Base-by-base conservation (phyloP, 2,797 vertebrate species). In the Anableps anableps region DNA sequence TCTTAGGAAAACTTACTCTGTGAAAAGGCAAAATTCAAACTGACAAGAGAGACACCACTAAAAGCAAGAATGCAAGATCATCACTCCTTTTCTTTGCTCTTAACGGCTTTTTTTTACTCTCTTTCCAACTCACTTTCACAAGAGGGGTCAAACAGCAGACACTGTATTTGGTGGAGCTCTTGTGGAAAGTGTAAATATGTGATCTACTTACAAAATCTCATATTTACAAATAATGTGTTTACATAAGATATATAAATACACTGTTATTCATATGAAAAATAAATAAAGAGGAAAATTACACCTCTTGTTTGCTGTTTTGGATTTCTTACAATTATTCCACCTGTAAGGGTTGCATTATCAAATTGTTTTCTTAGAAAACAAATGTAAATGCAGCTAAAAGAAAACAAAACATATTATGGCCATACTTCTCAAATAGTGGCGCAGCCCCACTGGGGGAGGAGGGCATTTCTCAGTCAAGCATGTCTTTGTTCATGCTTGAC, bases 31-130 rank as follows among this genome's bases (percentile, higher is more conserved):
- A 74, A 75, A 91, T 79, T 75, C 55, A 76, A 88, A 70, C 64
- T 16, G 83, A 90, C 85, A 81, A 73, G 72, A 77, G 55, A 82
- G 77, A 79, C 29, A 43, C 79, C 80, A 82, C 76, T 74, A 21
- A 87, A 91, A 87, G 79, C 76, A 62, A 85, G 85, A 92, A 83
- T 93, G 93, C 94, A 93, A 92, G 93, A 88, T 76, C 81, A 84
- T 83, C 79, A 84, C 83, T 89, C 75, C 29, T 82, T 82, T 86
- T 83, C 80, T 86, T 76, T 80, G 4, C 83, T 92, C 87, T 83
- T 93, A 89, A 91, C 89, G 87, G 79, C 81, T 31, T 75, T 50
- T 78, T 86, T 86, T 84, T 75, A 71, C 82, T 87, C 80, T 77
- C 84, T 89, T 82, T 85, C 82, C 82, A 70, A 83, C 83, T 82